Conservation (phyloP, 1,140 invertebrate species). For the Zaprionus nigranus region DNA sequence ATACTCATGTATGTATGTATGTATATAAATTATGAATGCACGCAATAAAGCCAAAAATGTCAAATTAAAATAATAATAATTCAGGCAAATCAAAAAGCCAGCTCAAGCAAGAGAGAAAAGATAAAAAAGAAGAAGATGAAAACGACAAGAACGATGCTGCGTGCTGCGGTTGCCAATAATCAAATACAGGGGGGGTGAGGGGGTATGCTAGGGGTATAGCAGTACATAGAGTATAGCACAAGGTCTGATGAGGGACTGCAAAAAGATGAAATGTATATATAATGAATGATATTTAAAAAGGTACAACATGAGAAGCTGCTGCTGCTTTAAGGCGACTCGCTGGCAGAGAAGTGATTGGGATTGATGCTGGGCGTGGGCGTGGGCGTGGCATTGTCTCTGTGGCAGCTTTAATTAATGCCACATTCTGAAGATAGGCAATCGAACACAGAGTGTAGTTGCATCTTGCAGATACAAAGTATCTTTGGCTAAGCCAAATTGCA, state of each 20-base stretch:
- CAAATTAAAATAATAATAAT: slow-evolving; percentile 60
- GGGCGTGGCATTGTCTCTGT: neutral
- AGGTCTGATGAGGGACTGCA: too few relatives aligned
- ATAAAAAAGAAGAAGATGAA: neutral
- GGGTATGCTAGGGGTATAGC: neutral
- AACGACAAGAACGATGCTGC: neutral
- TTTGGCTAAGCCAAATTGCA: slow-evolving; percentile 19
- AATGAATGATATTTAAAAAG: too few relatives aligned
- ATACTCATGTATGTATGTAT: neutral
- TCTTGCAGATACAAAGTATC: slow-evolving; percentile 25
- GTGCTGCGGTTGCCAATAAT: neutral
- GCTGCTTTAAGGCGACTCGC: too few relatives aligned
- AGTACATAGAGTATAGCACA: too few relatives aligned
- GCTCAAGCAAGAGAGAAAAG: neutral
- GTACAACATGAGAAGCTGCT: too few relatives aligned
- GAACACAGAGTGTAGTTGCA: neutral
- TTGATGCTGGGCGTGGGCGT: neutral
- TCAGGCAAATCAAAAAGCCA: slow-evolving; percentile 54
- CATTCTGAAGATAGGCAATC: neutral
- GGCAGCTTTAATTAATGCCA: slow-evolving; percentile 8
- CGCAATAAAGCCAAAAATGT: slow-evolving; percentile 62
- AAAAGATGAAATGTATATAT: too few relatives aligned
- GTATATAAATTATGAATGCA: slow-evolving; percentile 61
- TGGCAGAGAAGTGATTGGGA: too few relatives aligned
- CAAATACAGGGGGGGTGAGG: neutral